Percentiles rank a stretch among this genome's conserved stretches.
Conservation (phyloP, 2,797 vertebrate species). For the Arrhamphus sclerolepis region DNA sequence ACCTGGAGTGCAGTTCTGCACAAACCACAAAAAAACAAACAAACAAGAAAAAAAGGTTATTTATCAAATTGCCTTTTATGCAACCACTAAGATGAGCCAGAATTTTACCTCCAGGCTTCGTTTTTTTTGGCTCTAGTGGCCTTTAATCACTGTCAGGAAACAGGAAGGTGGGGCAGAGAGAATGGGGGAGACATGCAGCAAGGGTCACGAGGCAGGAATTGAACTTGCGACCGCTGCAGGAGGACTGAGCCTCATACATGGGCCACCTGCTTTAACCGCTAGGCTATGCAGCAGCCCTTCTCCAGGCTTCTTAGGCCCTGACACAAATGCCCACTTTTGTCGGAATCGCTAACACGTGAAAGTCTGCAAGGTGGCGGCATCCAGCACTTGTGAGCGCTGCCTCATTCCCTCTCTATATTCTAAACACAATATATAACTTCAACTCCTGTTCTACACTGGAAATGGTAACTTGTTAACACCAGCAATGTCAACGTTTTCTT, state of each 20-base stretch:
- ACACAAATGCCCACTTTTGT: slow-evolving; percentile 4
- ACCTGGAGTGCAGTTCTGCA: background rate
- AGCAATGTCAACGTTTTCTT: background rate
- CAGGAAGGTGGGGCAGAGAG: too few relatives aligned
- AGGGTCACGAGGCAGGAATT: too few relatives aligned
- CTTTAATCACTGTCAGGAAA: too few relatives aligned
- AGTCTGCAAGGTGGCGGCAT: background rate
- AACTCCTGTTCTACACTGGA: slow-evolving; percentile 1
- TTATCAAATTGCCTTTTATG: slow-evolving; percentile 1
- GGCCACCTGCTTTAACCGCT: too few relatives aligned
- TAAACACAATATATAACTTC: background rate
- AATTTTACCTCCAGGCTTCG: slow-evolving; percentile 10
- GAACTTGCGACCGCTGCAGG: too few relatives aligned
- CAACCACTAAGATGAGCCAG: slow-evolving; percentile 2
- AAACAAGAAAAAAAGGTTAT: background rate
- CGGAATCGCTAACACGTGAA: background rate
- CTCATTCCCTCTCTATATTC: slow-evolving; percentile 1
- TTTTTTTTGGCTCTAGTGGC: too few relatives aligned
- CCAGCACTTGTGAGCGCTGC: background rate
- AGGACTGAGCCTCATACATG: too few relatives aligned
- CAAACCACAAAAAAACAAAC: background rate
- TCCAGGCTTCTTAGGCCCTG: slow-evolving; percentile 3
- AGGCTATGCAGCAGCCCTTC: too few relatives aligned
- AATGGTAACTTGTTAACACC: background rate
- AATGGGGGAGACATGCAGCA: too few relatives aligned